phyloP scores from a whole-genome alignment of 2,888 invertebrate species.

The Tyria jacobaeae region DNA sequence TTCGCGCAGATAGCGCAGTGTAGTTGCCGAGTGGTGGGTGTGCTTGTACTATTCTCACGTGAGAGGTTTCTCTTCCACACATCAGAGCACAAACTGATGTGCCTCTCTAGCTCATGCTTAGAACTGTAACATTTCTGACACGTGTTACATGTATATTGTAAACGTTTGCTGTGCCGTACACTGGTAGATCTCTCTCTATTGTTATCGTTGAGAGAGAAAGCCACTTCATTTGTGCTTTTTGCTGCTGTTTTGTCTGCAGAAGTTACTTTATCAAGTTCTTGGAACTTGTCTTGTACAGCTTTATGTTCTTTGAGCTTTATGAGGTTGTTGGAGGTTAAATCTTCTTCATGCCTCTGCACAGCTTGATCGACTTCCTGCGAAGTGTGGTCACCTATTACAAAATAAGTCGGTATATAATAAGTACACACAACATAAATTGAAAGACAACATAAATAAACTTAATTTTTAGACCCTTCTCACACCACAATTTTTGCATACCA shows the following conservation, averaged over 20 bases:
- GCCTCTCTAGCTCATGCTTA: neutral
- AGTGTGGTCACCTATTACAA: neutral
- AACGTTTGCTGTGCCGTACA: too few species aligned
- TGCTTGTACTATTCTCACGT: neutral
- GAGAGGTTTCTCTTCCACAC: neutral
- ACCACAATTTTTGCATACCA: too few species aligned
- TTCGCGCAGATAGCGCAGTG: too few species aligned
- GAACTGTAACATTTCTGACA: neutral
- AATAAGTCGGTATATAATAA: too few species aligned
- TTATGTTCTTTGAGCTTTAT: neutral
- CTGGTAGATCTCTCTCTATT: neutral
- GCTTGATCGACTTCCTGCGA: neutral
- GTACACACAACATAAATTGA: too few species aligned
- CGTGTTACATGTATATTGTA: conserved; percentile 1
- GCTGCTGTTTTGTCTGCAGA: neutral
- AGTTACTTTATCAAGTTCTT: neutral
- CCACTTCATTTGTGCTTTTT: too few species aligned
- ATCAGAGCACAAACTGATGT: neutral
- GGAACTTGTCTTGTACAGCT: neutral
- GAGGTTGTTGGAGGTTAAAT: neutral
- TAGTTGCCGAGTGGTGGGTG: neutral
- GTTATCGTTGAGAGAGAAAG: neutral
- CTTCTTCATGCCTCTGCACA: neutral
- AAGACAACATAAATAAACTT: too few species aligned
- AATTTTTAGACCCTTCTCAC: too few species aligned